A percentile compares a stretch with the other conserved stretches of the same genome.
Conservation (phyloP, 2,113 vertebrate genomes). For the Empidonax alnorum region DNA sequence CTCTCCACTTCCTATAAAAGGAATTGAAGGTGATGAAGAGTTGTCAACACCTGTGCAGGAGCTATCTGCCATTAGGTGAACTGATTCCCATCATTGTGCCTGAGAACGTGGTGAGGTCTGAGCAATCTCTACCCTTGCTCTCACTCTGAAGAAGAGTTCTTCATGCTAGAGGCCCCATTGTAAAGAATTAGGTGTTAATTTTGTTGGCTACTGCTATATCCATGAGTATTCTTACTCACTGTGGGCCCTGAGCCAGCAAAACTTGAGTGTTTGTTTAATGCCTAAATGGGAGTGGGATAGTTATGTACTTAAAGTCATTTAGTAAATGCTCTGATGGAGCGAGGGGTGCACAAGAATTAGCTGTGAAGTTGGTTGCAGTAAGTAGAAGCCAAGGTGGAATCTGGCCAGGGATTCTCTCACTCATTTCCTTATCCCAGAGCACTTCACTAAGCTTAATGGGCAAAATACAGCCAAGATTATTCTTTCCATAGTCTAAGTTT, state of each 20-base stretch:
- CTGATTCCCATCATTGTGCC: neutral
- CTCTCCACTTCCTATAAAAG: neutral
- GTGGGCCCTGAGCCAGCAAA: neutral
- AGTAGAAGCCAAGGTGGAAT: constrained; percentile 28
- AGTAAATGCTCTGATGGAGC: neutral
- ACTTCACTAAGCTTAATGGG: constrained; percentile 22
- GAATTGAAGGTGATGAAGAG: neutral
- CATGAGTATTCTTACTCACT: neutral
- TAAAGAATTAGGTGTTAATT: neutral
- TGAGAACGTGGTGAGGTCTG: neutral
- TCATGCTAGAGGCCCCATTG: neutral
- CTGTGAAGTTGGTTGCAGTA: neutral
- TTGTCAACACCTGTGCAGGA: neutral
- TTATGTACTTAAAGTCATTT: constrained; percentile 7
- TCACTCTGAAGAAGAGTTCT: neutral
- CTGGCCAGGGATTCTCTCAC: constrained; percentile 37
- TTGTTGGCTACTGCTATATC: neutral
- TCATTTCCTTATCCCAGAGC: constrained; percentile 15
- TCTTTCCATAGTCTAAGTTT: constrained; percentile 38
- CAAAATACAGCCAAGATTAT: neutral
- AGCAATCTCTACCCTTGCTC: neutral
- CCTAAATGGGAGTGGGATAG: neutral
- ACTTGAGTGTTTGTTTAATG: constrained; percentile 6
- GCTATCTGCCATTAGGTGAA: neutral
- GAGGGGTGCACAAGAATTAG: neutral